Evolutionary conservation across 2,113 vertebrate species (phyloP).

Genomic region (Delphinus delphis): DNA sequence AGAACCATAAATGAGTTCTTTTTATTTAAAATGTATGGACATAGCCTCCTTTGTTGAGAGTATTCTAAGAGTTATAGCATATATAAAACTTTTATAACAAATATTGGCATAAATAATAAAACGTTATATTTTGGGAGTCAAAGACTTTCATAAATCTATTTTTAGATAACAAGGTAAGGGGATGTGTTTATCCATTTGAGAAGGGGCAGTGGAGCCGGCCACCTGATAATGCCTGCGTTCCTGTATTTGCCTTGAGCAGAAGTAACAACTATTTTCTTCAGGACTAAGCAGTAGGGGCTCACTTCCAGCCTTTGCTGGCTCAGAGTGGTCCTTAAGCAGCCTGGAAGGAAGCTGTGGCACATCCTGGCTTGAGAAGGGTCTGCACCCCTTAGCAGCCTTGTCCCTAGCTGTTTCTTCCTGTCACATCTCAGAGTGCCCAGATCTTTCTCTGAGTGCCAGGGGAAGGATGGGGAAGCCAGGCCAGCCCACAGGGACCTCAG

Average conservation of each 20-base stretch:
- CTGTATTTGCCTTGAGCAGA: neutral
- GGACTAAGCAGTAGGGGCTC: neutral
- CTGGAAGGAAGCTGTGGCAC: neutral
- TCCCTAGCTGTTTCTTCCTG: neutral
- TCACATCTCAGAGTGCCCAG: neutral
- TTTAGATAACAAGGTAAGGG: neutral
- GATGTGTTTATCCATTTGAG: neutral
- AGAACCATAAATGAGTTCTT: neutral
- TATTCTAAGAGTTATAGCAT: neutral
- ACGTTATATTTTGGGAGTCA: neutral
- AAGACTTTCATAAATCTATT: neutral
- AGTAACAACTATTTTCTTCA: neutral
- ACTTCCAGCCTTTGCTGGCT: neutral
- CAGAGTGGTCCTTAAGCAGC: neutral
- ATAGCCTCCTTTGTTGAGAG: neutral
- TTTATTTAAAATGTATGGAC: neutral
- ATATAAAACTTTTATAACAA: neutral
- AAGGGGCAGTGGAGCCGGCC: neutral
- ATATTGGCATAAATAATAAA: neutral
- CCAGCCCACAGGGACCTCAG: neutral
- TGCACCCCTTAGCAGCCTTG: neutral
- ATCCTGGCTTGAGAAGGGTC: neutral
- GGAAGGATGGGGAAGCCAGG: neutral
- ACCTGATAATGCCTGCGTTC: neutral
- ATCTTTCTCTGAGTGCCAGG: neutral